phyloP scores from a whole-genome alignment of 2,888 invertebrate species.

The Alviniconcha strummeri region DNA sequence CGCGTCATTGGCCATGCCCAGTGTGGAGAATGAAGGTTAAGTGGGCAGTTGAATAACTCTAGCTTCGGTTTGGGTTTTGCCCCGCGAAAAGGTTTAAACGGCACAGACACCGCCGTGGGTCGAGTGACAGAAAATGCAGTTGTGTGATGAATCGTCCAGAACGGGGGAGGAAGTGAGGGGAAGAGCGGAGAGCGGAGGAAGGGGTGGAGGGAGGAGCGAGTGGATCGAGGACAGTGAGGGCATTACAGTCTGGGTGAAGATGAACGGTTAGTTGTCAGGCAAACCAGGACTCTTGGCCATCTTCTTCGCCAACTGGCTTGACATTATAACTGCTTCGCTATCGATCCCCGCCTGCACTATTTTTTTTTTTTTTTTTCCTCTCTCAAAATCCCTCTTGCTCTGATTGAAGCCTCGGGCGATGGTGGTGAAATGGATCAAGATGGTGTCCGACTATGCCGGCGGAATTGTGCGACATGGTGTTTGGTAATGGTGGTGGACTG shows the following conservation, averaged over 20 bases:
- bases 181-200: no score
- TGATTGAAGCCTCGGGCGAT: neutral
- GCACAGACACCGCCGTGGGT: neutral
- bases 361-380: neutral
- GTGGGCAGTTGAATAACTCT: neutral
- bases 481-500: no score
- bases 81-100: neutral
- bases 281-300: neutral
- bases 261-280: neutral
- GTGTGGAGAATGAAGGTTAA: neutral
- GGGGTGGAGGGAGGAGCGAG: neutral
- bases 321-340: neutral
- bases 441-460: no score
- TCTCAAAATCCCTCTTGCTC: no score
- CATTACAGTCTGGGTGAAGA: neutral
- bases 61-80: neutral
- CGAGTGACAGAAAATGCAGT: neutral
- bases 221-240: neutral
- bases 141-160: neutral
- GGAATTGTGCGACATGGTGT: no score
- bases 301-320: neutral
- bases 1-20: neutral
- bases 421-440: neutral
- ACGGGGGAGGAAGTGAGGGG: slow-evolving; percentile 4
- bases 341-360: neutral